Base-by-base conservation (phyloP, 2,113 vertebrate species). In the Serinus canaria region DNA sequence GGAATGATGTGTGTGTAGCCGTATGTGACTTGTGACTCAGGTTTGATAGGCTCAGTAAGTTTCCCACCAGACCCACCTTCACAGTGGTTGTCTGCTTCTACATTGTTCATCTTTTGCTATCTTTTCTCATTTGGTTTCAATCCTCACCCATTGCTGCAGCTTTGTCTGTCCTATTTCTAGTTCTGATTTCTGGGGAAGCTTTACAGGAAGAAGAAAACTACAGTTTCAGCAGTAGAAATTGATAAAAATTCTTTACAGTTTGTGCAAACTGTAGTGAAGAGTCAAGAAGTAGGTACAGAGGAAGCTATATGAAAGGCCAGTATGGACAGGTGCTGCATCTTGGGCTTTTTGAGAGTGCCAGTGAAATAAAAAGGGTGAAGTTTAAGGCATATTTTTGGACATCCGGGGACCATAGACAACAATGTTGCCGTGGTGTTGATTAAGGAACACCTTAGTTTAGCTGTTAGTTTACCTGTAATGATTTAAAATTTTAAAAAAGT, bases 1-100 rank as follows among this genome's bases (percentile, higher is more conserved):
- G 35, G 27, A 43, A 15, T 56, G 35, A 46, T 52, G 18, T 0
- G 0, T 35, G 33, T 0, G 0, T 72, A 56, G 20, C 8, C 0
- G 0, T 39, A 43, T 0, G 0, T 64, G 47, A 18, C 8, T 41
- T 46, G 22, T 56, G n/a, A 49, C 25, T 66, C 1, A 0, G 8
- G 44, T 68, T 78, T 35, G 15, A 21, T 60, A 66, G 53, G 41
- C 37, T 75, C 23, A 9, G 18, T 33, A 28, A 44, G 15, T 14
- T 59, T 75, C 37, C 24, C 44, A 22, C 13, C 25, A 53, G 59
- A 69, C 9, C 20, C 24, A 41, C 53, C 7, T 80, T 66, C 21
- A 10, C 0, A 3, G 23, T 33, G 20, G 7, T 64, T 37, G 30
- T 87, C 30, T 67, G 14, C 63, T 73, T 89, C 56, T 84, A 7